phyloP scores from a whole-genome alignment of 2,113 vertebrate genomes.

The Tamias sibiricus region DNA sequence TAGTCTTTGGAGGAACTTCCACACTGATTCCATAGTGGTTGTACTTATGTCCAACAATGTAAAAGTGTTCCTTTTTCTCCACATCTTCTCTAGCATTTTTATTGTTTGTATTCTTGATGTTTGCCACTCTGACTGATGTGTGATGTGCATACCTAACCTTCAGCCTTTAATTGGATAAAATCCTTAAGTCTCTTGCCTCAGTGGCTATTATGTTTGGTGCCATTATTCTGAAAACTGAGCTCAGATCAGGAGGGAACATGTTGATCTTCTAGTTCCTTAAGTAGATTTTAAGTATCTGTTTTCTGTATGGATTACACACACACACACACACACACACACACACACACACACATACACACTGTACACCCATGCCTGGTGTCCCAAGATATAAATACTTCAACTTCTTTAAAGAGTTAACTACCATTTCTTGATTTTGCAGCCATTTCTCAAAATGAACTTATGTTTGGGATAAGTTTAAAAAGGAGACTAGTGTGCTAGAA shows the following conservation, averaged over 20 bases:
- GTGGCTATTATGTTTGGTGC: background rate
- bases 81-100: too few relatives aligned
- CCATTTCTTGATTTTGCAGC: background rate
- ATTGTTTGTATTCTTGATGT: too few relatives aligned
- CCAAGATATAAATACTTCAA: background rate
- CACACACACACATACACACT: background rate
- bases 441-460: background rate
- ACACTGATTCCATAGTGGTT: too few relatives aligned
- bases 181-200: background rate
- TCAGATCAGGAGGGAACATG: background rate
- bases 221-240: background rate
- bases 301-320: background rate
- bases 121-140: too few relatives aligned
- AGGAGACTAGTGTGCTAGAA: background rate
- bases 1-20: too few relatives aligned
- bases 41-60: too few relatives aligned
- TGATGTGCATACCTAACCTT: background rate
- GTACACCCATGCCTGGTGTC: background rate
- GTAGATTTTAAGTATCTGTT: background rate
- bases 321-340: too few relatives aligned
- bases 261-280: background rate
- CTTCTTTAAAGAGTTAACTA: background rate
- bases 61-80: too few relatives aligned
- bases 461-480: background rate
- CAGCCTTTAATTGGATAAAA: background rate